Evolutionary conservation across 2,888 invertebrate genomes (phyloP), one percentile per base, ranked within the genome.

Genomic region (Coenonympha arcania): DNA sequence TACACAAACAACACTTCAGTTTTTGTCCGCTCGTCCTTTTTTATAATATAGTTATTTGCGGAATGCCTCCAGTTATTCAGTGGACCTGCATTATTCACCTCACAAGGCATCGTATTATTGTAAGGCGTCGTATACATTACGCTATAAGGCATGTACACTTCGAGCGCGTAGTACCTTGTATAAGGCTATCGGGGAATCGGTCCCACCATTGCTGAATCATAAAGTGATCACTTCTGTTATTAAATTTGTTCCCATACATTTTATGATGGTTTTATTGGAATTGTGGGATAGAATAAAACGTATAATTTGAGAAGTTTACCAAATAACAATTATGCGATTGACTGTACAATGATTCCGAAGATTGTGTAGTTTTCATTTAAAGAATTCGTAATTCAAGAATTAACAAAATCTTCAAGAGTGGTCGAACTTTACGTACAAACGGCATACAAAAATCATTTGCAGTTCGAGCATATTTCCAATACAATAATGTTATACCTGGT

Each of bases 111-210:
- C 34, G 19, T 34, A 19, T n/a, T 34, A 19, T n/a, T n/a, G n/a
- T n/a, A n/a, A n/a, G 16, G 16, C 13, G 31, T 33, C 15, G 31
- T 2, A 16, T 41, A 41, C 26, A 41, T 26, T 41, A 40, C 13
- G 4, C 22, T 39, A 40, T 40, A 40, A 24, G 15, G 41, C 28
- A 8, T 20, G 43, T 43, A 31, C 22, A 28, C 15, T 31, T 33
- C 6, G 31, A 20, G n/a, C 33, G 1, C 18, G 43, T 43, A 31
- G 31, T 22, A 6, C 4, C 30, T 13, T 15, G 8, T 22, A 20
- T 2, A 50, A 9, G 50, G 50, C 50, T 50, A 50, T 50, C 50
- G 20, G 3, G 1, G 31, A n/a, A 50, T 50, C 50, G 50, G 37
- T 44, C 50, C 24, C 50, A 50, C 39, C 15, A 36, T 16, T 28